Conservation (phyloP, 2,113 vertebrate genomes). For the Ivindomyrus marchei region DNA sequence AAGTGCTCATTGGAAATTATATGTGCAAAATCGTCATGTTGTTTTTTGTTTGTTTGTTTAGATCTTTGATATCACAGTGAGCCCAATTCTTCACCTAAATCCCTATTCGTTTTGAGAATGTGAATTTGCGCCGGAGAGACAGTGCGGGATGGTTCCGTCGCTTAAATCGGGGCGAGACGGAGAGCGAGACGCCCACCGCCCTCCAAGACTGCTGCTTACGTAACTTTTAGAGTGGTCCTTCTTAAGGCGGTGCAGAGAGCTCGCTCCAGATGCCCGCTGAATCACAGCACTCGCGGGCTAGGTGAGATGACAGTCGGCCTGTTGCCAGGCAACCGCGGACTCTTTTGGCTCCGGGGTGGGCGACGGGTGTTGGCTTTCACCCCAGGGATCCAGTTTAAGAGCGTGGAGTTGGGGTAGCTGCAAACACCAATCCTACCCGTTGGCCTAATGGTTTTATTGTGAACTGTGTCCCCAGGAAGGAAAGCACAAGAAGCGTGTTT, state of each 20-base stretch:
- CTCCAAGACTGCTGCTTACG: slow-evolving; percentile 3
- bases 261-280: slow-evolving; percentile 18
- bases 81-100: not conserved
- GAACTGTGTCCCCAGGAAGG: slow-evolving; percentile 27
- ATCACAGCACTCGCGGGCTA: slow-evolving; percentile 14
- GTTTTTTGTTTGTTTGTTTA: not conserved
- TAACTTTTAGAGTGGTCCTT: slow-evolving; percentile 3
- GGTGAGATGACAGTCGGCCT: slow-evolving; percentile 19
- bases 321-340: slow-evolving; percentile 40
- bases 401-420: slow-evolving; percentile 27
- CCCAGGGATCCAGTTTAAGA: slow-evolving; percentile 29
- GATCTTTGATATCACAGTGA: not conserved
- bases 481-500: slow-evolving; percentile 28
- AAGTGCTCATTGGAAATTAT: not conserved
- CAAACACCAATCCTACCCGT: slow-evolving; percentile 17
- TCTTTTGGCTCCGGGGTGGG: slow-evolving; percentile 17
- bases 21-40: not conserved
- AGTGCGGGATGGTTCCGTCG: not conserved
- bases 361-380: slow-evolving; percentile 27
- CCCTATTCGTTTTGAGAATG: not conserved
- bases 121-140: not conserved
- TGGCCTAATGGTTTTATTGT: slow-evolving; percentile 26
- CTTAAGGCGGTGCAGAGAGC: not conserved
- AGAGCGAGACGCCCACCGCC: slow-evolving; percentile 20
- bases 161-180: not conserved